Conservation (phyloP, 2,888 invertebrate species). For the Omphaloscelis lunosa region DNA sequence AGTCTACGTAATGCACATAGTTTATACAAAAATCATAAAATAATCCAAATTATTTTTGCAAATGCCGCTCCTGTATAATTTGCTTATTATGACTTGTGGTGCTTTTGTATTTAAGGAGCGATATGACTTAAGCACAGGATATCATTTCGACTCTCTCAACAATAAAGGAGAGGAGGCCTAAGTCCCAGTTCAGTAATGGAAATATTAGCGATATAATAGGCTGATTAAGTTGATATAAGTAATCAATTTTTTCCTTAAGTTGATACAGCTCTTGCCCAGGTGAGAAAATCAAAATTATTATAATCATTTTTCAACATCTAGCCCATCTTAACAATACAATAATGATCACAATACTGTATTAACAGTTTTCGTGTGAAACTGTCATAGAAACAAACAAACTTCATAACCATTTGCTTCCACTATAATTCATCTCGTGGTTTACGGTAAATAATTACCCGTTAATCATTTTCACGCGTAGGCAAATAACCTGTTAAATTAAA, state of each 20-base stretch:
- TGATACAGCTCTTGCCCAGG: neutral
- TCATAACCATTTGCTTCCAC: neutral
- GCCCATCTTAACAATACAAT: neutral
- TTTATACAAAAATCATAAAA: too few species aligned
- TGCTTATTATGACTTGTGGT: too few species aligned
- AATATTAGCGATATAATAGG: neutral
- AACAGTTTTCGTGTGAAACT: conserved; percentile 18
- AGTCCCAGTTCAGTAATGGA: neutral
- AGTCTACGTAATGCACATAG: too few species aligned
- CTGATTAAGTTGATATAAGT: too few species aligned
- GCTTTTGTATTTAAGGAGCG: too few species aligned
- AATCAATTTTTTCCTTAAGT: neutral
- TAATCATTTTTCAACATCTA: neutral
- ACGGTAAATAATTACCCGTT: conserved; percentile 43
- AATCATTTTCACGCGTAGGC: conserved; percentile 37
- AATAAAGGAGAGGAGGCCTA: neutral
- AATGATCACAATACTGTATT: neutral
- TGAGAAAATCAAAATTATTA: neutral
- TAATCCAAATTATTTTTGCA: too few species aligned
- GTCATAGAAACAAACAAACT: conserved; percentile 15
- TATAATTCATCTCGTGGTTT: conserved; percentile 21
- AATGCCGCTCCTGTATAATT: too few species aligned
- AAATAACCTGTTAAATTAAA: conserved; percentile 8
- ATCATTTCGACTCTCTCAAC: neutral
- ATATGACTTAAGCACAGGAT: neutral